These are phyloP conservation scores for Probosciger aterrimus DNA, from an alignment of 2,113 vertebrate species.

Conservation along the genomic window DNA sequence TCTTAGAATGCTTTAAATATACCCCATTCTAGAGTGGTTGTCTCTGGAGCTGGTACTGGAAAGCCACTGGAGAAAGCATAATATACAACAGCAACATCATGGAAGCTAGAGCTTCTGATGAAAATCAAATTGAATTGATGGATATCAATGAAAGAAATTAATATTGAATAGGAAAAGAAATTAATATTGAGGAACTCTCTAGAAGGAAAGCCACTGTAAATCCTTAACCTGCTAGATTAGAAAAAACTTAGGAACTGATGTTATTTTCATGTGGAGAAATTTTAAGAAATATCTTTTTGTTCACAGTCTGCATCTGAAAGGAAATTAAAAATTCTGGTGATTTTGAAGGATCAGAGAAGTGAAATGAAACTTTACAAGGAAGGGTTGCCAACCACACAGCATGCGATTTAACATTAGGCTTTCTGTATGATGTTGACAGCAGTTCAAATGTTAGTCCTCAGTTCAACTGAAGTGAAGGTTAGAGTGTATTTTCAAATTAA, in stretches of 20 bases:
- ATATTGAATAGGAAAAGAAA: not conserved
- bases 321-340: not conserved
- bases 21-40: accelerated
- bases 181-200: not conserved
- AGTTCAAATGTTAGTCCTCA: not conserved
- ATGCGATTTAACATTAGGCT: not conserved
- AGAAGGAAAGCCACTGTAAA: not conserved
- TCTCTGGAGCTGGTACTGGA: not conserved
- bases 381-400: not conserved
- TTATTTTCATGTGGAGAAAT: not conserved
- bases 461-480: not conserved
- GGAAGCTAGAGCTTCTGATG: not conserved
- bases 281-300: accelerated
- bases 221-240: not conserved
- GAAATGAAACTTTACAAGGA: not conserved
- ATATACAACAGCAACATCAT: not conserved
- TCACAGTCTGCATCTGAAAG: not conserved
- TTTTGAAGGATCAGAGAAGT: not conserved
- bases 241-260: not conserved
- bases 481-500: not conserved
- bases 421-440: not conserved
- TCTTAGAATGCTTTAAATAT: not conserved
- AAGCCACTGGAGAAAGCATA: not conserved
- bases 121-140: not conserved
- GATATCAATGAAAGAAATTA: not conserved